Evolutionary conservation across 1,140 invertebrate genomes (phyloP), one percentile per base, ranked within the genome.

Genomic region (Bombus breviceps): DNA sequence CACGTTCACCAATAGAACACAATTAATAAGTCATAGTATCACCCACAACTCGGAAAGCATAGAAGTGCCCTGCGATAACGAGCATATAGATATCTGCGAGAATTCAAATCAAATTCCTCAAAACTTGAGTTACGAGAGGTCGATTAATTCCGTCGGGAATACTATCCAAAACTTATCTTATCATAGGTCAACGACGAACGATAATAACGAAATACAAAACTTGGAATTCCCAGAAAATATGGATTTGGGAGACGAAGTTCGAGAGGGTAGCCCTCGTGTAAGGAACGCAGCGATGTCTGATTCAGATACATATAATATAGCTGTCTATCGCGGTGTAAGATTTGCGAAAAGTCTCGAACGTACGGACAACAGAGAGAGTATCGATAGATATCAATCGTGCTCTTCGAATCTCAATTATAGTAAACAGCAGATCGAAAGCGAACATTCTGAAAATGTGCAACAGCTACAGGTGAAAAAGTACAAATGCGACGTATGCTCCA

Each of bases 401-500:
- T 1, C 76, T 2, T 41, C 64, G 3, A 81, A 89, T 62, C 47
- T 76, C 22, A 68, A 86, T 79, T 89, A 91, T 43, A 81, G 90
- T 41, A 81, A 57, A 69, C 82, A 41, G 13, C 80, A n/a, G 22
- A 76, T 81, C 4, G 81, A 83, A 2, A 34, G 10, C 71, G 71
- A 64, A 37, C 28, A 73, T 22, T 43, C 41, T n/a, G 86, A 87
- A 75, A 37, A 39, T 10, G 9, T 47, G 0, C 57, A 77, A 12
- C 69, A 71, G 53, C 1, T 41, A 8, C 57, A 91, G 2, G 18
- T 43, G 0, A 95, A 93, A 72, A 93, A 76, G 13, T 93, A 93
- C 43, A 94, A 93, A 43, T 96, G 96, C 88, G 90, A 94, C 4
- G 75, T 93, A 34, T 96, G 96, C 83, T 88, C 88, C 1, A 94